Evolutionary conservation across 2,113 vertebrate species (phyloP).

Genomic region (Gracilinanus agilis): DNA sequence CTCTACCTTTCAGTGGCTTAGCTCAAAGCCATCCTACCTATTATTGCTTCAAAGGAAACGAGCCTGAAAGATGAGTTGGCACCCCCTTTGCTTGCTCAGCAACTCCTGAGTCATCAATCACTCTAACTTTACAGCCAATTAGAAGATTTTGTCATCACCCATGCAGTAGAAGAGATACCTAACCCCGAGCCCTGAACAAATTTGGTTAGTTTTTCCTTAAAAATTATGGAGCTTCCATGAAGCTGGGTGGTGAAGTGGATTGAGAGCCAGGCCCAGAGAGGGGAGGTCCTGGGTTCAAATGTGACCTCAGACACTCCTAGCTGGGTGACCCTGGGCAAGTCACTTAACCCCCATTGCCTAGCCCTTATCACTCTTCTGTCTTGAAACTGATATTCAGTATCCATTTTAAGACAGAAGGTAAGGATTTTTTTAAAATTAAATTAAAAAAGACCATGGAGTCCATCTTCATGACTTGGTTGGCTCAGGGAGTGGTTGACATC

Average conservation of each 20-base stretch:
- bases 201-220: not conserved
- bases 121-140: not conserved
- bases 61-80: not conserved
- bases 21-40: not conserved
- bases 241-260: no score
- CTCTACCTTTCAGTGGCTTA: not conserved
- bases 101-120: not conserved
- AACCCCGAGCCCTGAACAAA: not conserved
- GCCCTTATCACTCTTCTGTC: no score
- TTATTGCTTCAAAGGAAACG: not conserved
- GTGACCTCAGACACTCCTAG: no score
- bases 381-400: no score
- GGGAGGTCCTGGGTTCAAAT: no score
- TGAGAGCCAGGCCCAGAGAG: no score
- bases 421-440: no score
- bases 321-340: no score
- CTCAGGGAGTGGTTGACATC: not conserved
- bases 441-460: not conserved
- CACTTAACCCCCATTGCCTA: no score
- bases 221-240: not conserved
- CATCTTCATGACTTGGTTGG: not conserved
- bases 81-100: not conserved
- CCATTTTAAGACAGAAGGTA: no score
- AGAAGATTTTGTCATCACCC: not conserved
- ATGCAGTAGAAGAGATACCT: not conserved